Evolutionary conservation across 1,140 invertebrate genomes (phyloP), one percentile per base, ranked within the genome.

Genomic region (Drosophila arawakana): DNA sequence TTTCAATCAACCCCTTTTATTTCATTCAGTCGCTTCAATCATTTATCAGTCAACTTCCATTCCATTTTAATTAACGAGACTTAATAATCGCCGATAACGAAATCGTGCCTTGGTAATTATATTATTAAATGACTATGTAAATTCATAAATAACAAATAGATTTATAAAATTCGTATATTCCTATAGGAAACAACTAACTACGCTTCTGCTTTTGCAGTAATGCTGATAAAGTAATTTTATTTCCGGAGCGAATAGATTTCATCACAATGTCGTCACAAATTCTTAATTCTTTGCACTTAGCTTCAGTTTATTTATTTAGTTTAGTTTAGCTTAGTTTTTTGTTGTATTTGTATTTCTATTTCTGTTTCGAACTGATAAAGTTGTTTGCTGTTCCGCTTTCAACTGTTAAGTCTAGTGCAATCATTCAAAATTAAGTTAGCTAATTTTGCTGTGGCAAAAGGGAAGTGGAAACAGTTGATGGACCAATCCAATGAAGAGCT

Each of bases 401-500:
- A 35, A 21, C 49, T 62, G 46, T 49, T 18, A 25, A 39, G 44
- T 47, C 46, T n/a, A 47, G 15, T 10, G 59, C 59, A 49, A 62
- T 49, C 59, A 47, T 62, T 50, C 9, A 35, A 62, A 62, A 37
- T 61, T 47, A 49, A 59, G 44, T 57, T 57, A 35, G 37, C 15
- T 41, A 41, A 57, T 49, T 49, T 49, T 21, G 7, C 21, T 2
- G 49, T 11, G 25, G 10, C 4, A 8, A 25, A 34, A 9, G 10
- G 25, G 5, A 21, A 3, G 35, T 13, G 35, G 9, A 73, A 80
- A 7, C 1, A 54, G 13, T 7, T 15, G 44, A 47, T 43, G 44
- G 44, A 47, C 13, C 44, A 54, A 80, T 81, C 73, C 66, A 71
- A 81, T 80, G 78, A 73, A 80, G 81, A 81, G 78, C 81, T 81